Evolutionary conservation across 2,113 vertebrate species (phyloP).

Genomic region (Xenus cinereus): DNA sequence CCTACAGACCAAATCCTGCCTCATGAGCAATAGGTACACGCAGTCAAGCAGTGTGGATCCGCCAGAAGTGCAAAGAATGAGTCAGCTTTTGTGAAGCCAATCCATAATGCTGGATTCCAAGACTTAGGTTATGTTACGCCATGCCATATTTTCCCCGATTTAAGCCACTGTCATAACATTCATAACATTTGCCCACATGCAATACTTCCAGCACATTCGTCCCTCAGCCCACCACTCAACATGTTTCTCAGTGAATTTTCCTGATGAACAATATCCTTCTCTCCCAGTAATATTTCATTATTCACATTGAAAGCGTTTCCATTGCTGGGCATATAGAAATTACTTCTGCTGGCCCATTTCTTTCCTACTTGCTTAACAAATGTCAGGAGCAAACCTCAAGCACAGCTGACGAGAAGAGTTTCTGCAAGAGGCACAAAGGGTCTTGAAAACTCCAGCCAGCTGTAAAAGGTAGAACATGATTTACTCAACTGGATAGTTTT

Average conservation of each 20-base stretch:
- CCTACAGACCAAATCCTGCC: not conserved
- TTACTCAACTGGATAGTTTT: not conserved
- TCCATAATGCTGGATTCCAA: not conserved
- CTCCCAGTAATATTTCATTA: not conserved
- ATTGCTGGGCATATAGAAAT: not conserved
- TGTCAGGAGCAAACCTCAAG: not conserved
- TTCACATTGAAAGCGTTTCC: not conserved
- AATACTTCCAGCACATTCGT: not conserved
- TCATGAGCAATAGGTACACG: not conserved
- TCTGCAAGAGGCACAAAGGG: not conserved
- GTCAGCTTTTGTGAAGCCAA: conserved; percentile 5
- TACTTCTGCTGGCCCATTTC: not conserved
- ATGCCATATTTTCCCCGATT: not conserved
- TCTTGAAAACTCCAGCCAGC: not conserved
- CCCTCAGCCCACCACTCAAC: not conserved
- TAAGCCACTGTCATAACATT: not conserved
- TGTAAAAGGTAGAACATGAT: not conserved
- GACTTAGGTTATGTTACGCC: not conserved
- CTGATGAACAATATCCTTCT: not conserved
- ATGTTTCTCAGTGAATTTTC: not conserved
- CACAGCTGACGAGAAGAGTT: not conserved
- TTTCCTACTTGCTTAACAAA: not conserved
- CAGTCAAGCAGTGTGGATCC: conserved; percentile 7
- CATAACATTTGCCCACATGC: not conserved
- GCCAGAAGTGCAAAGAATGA: conserved; percentile 35